Base-by-base conservation (phyloP, 2,888 invertebrate genomes). In the Pseudococcus longispinus region DNA sequence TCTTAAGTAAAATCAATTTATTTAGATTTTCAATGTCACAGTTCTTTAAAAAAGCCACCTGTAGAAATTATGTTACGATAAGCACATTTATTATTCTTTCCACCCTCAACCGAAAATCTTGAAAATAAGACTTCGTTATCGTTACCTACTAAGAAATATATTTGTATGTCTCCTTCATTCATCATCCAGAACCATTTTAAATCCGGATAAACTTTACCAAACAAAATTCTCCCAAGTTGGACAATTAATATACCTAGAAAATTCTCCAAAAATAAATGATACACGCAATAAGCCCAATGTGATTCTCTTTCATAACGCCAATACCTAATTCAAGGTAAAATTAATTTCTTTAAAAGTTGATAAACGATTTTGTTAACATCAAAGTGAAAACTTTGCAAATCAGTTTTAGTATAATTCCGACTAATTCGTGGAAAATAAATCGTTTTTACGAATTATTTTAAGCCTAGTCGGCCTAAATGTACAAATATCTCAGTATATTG, bases 341-440 rank as follows among this genome's bases (percentile, higher is more conserved):
- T 80, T 80, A 80, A 80, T 20, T 80, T 80, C 77, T 42, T n/a
- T 80, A 42, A 29, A 70, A 80, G 77, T 80, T 80, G 20, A 42
- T 80, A 37, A 80, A 80, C 77, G 42, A 42, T 42, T 42, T 42
- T 5, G 32, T 20, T 26, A 42, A 80, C 77, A 80, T 80, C 77
- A 80, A 80, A 80, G 77, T 42, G 42, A 42, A 70, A 80, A 80
- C 77, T 80, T 80, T 42, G 4, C 11, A 2, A 42, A 80, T 80
- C 11, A 80, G 9, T 80, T 80, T 70, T 70, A 65, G 20, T 13
- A 32, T 32, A 80, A 42, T 37, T 80, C 32, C 42, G 37, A 20
- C 29, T 42, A 80, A 80, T 80, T 80, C 32, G 37, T 80, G n/a
- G 1, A 42, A 37, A 42, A 42, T 42, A 80, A 80, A 42, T 42